phyloP scores from a whole-genome alignment of 2,888 invertebrate genomes.

The Drosophila nr. fundita region DNA sequence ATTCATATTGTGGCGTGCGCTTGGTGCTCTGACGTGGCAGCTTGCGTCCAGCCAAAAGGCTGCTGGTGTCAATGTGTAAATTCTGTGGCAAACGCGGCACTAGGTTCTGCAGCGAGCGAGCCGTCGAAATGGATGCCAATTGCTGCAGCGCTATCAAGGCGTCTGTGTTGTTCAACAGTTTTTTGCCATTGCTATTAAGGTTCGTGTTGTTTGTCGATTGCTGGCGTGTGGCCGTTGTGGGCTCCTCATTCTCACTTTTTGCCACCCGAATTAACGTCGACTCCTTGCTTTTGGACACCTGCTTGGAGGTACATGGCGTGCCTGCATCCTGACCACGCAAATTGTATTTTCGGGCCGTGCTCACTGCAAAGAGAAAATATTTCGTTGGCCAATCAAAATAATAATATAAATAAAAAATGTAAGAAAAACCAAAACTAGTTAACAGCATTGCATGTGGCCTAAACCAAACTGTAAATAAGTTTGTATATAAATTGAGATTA shows the following conservation, averaged over 20 bases:
- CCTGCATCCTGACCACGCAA: slow-evolving; percentile 51
- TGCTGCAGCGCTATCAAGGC: slow-evolving; percentile 83
- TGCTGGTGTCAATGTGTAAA: slow-evolving; percentile 72
- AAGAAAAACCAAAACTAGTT: slow-evolving; percentile 12
- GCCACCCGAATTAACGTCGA: not conserved
- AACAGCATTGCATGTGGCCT: slow-evolving; percentile 19
- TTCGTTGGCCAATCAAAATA: slow-evolving; percentile 62
- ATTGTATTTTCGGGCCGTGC: slow-evolving; percentile 48
- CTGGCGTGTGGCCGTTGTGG: slow-evolving; percentile 10
- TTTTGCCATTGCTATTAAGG: slow-evolving; percentile 28
- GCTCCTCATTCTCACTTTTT: slow-evolving; percentile 66
- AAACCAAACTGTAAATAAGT: slow-evolving; percentile 28
- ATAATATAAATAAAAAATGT: slow-evolving; percentile 53
- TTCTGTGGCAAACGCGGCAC: slow-evolving; percentile 77
- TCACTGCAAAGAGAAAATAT: slow-evolving; percentile 61
- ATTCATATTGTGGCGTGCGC: slow-evolving; percentile 76
- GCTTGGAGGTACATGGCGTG: slow-evolving; percentile 49
- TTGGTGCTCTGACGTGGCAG: slow-evolving; percentile 75
- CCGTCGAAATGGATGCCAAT: slow-evolving; percentile 82
- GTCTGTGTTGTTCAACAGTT: slow-evolving; percentile 60
- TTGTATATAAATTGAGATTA: slow-evolving; percentile 11
- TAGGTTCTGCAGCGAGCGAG: slow-evolving; percentile 75
- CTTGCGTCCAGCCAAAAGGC: slow-evolving; percentile 68
- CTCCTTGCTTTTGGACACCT: slow-evolving; percentile 26
- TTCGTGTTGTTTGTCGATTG: slow-evolving; percentile 20